Conservation (phyloP, 2,797 vertebrate genomes). For the Enteromius paludinosus region DNA sequence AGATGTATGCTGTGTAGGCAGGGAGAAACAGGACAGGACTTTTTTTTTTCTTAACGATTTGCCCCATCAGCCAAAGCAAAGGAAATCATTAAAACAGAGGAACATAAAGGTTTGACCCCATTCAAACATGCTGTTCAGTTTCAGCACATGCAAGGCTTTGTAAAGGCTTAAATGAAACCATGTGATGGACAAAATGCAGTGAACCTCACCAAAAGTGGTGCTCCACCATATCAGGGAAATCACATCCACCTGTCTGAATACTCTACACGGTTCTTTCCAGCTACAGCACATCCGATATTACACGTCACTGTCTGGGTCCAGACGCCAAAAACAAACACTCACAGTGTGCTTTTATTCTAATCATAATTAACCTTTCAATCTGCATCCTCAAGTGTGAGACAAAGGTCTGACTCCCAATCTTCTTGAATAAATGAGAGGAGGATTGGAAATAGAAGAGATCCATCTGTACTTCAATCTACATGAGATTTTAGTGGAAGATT, state of each 20-base stretch:
- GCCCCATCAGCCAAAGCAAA: not conserved
- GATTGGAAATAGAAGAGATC: not conserved
- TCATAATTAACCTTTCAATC: no score
- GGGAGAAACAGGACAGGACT: no score
- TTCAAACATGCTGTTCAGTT: not conserved
- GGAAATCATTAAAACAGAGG: not conserved
- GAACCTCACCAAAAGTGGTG: not conserved
- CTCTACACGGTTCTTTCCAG: not conserved
- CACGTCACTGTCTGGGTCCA: not conserved
- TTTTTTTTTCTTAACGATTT: not conserved
- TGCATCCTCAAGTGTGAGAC: not conserved
- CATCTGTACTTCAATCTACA: not conserved
- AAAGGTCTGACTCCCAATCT: not conserved
- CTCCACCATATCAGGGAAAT: not conserved
- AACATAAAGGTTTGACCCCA: not conserved
- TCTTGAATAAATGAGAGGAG: not conserved
- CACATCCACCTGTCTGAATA: not conserved
- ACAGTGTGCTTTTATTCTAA: not conserved
- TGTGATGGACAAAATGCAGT: not conserved
- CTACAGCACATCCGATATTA: not conserved
- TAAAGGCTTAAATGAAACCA: not conserved
- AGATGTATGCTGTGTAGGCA: not conserved
- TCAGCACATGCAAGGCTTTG: not conserved
- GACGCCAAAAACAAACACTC: not conserved
- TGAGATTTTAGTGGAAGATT: not conserved